Evolutionary conservation across 2,888 invertebrate genomes (phyloP), one percentile per base, ranked within the genome.

Genomic region (Tinea pellionella): DNA sequence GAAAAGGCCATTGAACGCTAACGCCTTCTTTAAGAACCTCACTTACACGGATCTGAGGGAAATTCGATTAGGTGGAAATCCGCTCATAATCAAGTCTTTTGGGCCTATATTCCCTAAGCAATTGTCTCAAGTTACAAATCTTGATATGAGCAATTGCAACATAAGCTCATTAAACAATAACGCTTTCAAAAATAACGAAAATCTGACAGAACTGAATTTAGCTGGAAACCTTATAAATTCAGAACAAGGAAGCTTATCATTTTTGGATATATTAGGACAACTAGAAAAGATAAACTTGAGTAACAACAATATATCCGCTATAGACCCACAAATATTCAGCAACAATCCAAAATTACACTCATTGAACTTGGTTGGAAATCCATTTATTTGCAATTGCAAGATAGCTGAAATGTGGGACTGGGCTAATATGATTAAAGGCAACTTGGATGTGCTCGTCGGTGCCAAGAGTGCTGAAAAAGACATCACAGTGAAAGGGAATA

Each of bases 381-480:
- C 91, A 1, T 92, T 92, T 80, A 77, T 88, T 61, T 93, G 93
- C 68, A 90, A 92, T 66, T 93, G 93, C 66, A 89, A 90, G 63
- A 89, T 93, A 19, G 90, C 90, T 0, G 91, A 92, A 61, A 89
- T 92, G 84, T 93, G 93, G 93, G 89, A 92, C 66, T 93, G 93
- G 93, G 92, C 92, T 0, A 79, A 89, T 41, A 88, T 90, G 74
- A 89, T 89, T 37, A 91, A 91, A 67, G 90, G 90, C 11, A 89
- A 92, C 66, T 74, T 92, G 55, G 88, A 90, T 62, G 88, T 92
- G 29, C 80, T 93, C 37, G 85, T 92, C 15, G 92, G 92, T 42
- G 90, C 92, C 1, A 91, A 90, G 65, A 88, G 89, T 43, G 89
- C 89, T 3, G 90, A 90, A 43, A 89, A 90, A 63, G 90, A 91